Conservation (phyloP, 2,888 invertebrate genomes). For the Ommatoiulus sabulosus region DNA sequence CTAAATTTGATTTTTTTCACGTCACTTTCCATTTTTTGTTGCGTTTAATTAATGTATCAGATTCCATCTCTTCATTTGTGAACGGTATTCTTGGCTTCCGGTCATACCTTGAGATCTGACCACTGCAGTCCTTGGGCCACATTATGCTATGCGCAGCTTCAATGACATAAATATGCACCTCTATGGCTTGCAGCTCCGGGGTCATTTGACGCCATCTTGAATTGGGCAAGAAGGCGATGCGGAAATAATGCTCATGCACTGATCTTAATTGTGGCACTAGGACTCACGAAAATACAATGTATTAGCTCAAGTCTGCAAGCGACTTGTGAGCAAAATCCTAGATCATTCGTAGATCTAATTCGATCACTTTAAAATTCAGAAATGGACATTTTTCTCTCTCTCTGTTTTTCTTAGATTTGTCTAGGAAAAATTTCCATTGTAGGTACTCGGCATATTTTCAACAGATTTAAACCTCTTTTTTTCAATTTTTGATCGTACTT, state of each 20-base stretch:
- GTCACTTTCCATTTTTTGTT: not conserved
- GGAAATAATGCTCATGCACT: not conserved
- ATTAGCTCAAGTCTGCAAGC: no score
- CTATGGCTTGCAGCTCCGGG: not conserved
- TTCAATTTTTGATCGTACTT: no score
- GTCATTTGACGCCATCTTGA: not conserved
- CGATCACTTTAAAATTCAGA: no score
- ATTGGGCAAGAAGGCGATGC: not conserved
- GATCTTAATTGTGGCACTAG: no score
- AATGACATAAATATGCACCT: conserved; percentile 40
- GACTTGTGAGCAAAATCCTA: no score
- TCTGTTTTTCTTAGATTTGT: no score
- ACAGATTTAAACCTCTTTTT: no score
- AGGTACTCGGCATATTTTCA: no score
- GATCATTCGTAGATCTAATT: no score
- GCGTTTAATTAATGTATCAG: not conserved
- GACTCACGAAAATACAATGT: no score
- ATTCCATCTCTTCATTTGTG: not conserved
- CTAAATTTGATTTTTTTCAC: not conserved
- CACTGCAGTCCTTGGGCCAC: conserved; percentile 22
- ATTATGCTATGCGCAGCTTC: not conserved
- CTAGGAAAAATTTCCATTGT: no score
- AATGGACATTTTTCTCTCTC: no score
- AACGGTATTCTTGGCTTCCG: conserved; percentile 17
- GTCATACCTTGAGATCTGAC: conserved; percentile 33